phyloP scores from a whole-genome alignment of 2,888 invertebrate genomes.

The Lasioglossum marginatum region DNA sequence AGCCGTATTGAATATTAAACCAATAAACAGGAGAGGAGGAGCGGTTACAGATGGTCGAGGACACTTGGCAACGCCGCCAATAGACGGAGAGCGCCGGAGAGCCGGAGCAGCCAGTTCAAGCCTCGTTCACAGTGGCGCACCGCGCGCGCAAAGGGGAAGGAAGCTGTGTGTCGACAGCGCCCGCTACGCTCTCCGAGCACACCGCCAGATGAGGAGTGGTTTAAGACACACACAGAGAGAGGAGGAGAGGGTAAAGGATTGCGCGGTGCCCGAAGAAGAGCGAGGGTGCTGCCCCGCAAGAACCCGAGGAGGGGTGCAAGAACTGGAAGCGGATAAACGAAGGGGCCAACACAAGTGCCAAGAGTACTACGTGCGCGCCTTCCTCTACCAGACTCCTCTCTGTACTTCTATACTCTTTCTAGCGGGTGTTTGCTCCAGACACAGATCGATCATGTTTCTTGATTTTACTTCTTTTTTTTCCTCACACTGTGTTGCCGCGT shows the following conservation, averaged over 20 bases:
- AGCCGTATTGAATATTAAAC: slow-evolving; percentile 79
- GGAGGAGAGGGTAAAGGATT: slow-evolving; percentile 55
- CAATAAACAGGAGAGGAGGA: slow-evolving; percentile 75
- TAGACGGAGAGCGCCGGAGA: slow-evolving; percentile 51
- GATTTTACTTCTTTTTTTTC: neutral
- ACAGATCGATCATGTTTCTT: slow-evolving; percentile 40
- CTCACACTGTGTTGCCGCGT: slow-evolving; percentile 6
- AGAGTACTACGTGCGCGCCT: slow-evolving; percentile 67
- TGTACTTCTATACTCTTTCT: slow-evolving; percentile 44
- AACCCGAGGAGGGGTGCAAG: slow-evolving; percentile 63
- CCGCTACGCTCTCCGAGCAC: slow-evolving; percentile 55
- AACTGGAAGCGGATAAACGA: slow-evolving; percentile 63
- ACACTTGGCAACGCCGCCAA: slow-evolving; percentile 77
- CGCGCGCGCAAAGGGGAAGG: slow-evolving; percentile 67
- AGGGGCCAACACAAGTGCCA: slow-evolving; percentile 68
- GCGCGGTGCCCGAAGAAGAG: slow-evolving; percentile 42
- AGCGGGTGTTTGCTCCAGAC: slow-evolving; percentile 60
- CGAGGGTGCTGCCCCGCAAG: slow-evolving; percentile 55
- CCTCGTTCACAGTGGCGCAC: slow-evolving; percentile 70
- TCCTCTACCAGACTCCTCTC: slow-evolving; percentile 19
- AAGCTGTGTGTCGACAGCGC: slow-evolving; percentile 66
- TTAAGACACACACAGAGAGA: slow-evolving; percentile 40
- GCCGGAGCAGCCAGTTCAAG: slow-evolving; percentile 67
- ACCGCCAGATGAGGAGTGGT: slow-evolving; percentile 65
- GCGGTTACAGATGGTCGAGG: slow-evolving; percentile 76